Evolutionary conservation across 2,797 vertebrate species (phyloP).

Genomic region (Pampus argenteus): DNA sequence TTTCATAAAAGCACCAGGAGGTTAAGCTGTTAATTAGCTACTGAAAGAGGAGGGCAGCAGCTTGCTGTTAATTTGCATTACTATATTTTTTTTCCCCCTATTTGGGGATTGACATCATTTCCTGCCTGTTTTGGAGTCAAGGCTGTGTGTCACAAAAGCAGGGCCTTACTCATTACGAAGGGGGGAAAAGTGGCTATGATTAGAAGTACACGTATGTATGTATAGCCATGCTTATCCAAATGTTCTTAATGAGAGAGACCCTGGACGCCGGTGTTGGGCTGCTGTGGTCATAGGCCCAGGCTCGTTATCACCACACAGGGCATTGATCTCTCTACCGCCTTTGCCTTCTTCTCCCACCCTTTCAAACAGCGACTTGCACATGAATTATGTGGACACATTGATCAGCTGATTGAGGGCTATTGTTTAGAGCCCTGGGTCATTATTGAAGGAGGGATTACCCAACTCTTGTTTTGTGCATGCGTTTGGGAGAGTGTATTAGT

Average conservation of each 20-base stretch:
- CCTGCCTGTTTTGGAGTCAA: slow-evolving; percentile 77
- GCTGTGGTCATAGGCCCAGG: slow-evolving; percentile 91
- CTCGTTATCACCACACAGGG: slow-evolving; percentile 92
- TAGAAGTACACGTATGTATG: slow-evolving; percentile 82
- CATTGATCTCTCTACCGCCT: slow-evolving; percentile 96
- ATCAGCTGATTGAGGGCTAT: slow-evolving; percentile 99
- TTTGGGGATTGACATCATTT: slow-evolving; percentile 80
- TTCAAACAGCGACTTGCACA: slow-evolving; percentile 92
- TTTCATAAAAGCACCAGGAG: slow-evolving; percentile 87
- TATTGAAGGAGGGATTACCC: slow-evolving; percentile 98
- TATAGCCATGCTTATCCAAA: slow-evolving; percentile 84
- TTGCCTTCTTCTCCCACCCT: slow-evolving; percentile 89
- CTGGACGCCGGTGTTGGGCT: slow-evolving; percentile 84
- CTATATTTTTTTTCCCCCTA: slow-evolving; percentile 42
- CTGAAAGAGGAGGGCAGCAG: slow-evolving; percentile 81
- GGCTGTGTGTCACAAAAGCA: slow-evolving; percentile 73
- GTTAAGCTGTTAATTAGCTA: slow-evolving; percentile 89
- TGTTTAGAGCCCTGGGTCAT: slow-evolving; percentile 94
- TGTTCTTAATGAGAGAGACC: slow-evolving; percentile 83
- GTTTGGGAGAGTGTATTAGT: slow-evolving; percentile 83
- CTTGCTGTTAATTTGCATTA: slow-evolving; percentile 82
- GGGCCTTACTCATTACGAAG: slow-evolving; percentile 74
- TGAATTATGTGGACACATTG: slow-evolving; percentile 99
- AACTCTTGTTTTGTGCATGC: slow-evolving; percentile 80
- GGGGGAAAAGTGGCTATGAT: slow-evolving; percentile 71